A percentile compares a stretch with the other conserved stretches of the same genome.
These are phyloP conservation scores for Centroberyx gerrardi DNA, from an alignment of 2,797 vertebrate species.

Conservation along the genomic window DNA sequence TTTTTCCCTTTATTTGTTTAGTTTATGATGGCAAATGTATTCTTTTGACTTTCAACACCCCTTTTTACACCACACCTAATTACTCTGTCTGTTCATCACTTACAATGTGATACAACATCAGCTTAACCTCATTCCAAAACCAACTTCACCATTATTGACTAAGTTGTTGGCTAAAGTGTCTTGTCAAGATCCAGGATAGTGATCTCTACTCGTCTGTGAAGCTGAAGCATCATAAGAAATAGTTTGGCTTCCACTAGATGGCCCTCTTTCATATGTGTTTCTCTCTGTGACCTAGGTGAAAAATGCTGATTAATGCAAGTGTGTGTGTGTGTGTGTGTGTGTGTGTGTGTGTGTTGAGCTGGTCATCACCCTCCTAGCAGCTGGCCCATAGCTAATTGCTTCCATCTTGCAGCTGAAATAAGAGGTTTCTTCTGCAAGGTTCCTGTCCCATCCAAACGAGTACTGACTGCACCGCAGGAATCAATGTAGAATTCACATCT, in stretches of 20 bases:
- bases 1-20: too few species aligned
- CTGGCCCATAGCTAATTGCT: constrained; percentile 68
- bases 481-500: constrained; percentile 53
- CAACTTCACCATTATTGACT: too few species aligned
- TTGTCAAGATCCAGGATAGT: too few species aligned
- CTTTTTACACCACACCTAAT: too few species aligned
- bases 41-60: too few species aligned
- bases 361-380: constrained; percentile 23
- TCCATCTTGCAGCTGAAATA: constrained; percentile 60
- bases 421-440: constrained; percentile 30
- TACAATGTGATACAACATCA: too few species aligned
- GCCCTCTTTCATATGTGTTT: constrained; percentile 60
- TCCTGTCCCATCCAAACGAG: constrained; percentile 24
- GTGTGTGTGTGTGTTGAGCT: background rate
- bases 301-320: constrained; percentile 66
- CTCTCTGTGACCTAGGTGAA: constrained; percentile 41
- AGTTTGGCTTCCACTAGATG: constrained; percentile 60
- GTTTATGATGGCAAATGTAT: too few species aligned
- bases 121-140: too few species aligned
- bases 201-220: too few species aligned
- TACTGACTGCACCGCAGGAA: constrained; percentile 11
- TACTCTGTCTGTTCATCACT: too few species aligned
- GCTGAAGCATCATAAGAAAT: too few species aligned
- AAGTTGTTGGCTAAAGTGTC: too few species aligned
- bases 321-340: background rate